A percentile compares a stretch with the other conserved stretches of the same genome.
phyloP scores from a whole-genome alignment of 1,140 invertebrate genomes.

The Medauroidea extradentata region DNA sequence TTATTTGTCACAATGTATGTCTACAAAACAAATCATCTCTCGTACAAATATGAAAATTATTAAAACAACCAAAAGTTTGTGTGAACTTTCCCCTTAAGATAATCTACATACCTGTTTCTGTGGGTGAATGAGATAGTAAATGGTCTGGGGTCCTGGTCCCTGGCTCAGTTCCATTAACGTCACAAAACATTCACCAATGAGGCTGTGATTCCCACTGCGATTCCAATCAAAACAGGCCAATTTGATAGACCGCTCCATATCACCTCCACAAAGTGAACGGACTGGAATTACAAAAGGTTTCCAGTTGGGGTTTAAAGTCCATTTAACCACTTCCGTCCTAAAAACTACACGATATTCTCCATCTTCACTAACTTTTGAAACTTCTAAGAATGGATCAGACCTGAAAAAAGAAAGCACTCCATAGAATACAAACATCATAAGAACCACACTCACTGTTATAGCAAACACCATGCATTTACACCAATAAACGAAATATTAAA shows the following conservation, averaged over 20 bases:
- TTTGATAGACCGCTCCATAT: slow-evolving; percentile 49
- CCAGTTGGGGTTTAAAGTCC: slow-evolving; percentile 54
- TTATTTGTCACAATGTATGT: no score
- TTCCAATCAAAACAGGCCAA: slow-evolving; percentile 42
- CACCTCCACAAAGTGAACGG: slow-evolving; percentile 54
- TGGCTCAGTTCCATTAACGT: slow-evolving; percentile 25
- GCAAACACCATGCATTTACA: no score
- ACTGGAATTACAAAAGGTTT: slow-evolving; percentile 51
- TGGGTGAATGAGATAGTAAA: slow-evolving; percentile 23
- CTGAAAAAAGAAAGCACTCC: slow-evolving; percentile 11
- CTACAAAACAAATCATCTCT: no score
- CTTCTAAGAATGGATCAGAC: slow-evolving; percentile 52
- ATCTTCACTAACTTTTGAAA: slow-evolving; percentile 45
- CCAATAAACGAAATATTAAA: no score
- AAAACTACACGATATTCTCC: slow-evolving; percentile 40
- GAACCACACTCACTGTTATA: no score
- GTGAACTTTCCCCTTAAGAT: neutral
- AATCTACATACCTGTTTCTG: slow-evolving; percentile 20
- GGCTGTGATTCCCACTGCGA: slow-evolving; percentile 25
- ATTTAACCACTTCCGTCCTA: slow-evolving; percentile 47
- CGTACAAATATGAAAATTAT: no score
- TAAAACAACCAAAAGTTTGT: no score
- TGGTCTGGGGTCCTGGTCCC: slow-evolving; percentile 19
- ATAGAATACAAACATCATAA: no score
- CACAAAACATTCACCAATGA: slow-evolving; percentile 29